These are phyloP conservation scores for Emydoidea blandingii DNA, from an alignment of 2,797 vertebrate species.

Conservation along the genomic window DNA sequence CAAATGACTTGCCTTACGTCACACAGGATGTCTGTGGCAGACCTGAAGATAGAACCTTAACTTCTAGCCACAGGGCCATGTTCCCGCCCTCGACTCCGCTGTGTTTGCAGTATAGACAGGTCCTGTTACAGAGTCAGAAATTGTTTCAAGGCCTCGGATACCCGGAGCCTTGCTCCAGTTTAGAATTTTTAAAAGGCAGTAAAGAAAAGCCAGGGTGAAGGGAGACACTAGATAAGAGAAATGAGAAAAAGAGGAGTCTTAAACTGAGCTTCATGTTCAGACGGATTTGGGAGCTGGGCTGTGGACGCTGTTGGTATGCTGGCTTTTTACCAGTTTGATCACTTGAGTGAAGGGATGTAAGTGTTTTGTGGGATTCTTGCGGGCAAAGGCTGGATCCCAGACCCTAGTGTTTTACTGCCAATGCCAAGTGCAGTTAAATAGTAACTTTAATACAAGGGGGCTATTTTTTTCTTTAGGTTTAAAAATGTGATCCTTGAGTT, in stretches of 20 bases:
- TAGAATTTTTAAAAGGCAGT: background rate
- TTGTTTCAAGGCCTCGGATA: too few relatives aligned
- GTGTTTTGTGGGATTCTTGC: background rate
- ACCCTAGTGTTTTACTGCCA: fast-evolving
- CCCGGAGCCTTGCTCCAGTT: too few relatives aligned
- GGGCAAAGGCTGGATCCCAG: background rate
- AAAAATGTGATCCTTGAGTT: background rate
- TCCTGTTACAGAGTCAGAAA: too few relatives aligned
- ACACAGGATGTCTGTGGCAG: too few relatives aligned
- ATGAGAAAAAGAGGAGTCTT: background rate
- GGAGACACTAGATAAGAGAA: background rate
- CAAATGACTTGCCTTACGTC: too few relatives aligned
- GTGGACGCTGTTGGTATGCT: background rate
- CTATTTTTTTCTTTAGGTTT: background rate
- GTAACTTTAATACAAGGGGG: fast-evolving
- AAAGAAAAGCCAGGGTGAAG: background rate
- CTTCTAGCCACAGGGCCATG: too few relatives aligned
- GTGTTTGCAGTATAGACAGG: too few relatives aligned
- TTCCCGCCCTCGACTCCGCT: too few relatives aligned
- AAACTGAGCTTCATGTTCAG: background rate
- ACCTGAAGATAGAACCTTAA: too few relatives aligned
- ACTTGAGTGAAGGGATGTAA: background rate
- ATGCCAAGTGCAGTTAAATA: background rate
- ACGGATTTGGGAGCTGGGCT: background rate
- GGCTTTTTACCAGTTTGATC: background rate